Evolutionary conservation across 2,888 invertebrate genomes (phyloP).

Genomic region (Fissipunctia ypsillon): DNA sequence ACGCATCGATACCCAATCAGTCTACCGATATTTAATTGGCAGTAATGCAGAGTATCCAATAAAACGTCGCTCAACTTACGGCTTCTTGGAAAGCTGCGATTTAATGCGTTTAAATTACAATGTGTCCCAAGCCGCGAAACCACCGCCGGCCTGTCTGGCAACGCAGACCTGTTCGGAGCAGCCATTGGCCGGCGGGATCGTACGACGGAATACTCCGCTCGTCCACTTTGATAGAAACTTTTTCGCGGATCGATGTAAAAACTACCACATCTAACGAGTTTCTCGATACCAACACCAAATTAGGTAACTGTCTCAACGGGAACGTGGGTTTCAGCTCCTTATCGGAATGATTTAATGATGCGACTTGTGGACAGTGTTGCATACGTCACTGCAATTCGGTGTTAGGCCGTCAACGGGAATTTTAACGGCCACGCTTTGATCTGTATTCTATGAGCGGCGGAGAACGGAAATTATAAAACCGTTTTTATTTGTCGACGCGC

Average conservation of each 20-base stretch:
- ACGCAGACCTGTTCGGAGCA: slow-evolving; percentile 66
- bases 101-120: slow-evolving; percentile 63
- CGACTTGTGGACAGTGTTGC: slow-evolving; percentile 38
- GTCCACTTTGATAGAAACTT: slow-evolving; percentile 83
- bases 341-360: slow-evolving; percentile 66
- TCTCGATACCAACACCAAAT: slow-evolving; percentile 85
- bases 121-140: slow-evolving; percentile 54
- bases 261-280: slow-evolving; percentile 84
- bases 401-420: slow-evolving; percentile 75
- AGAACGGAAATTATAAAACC: slow-evolving; percentile 82
- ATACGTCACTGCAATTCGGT: slow-evolving; percentile 65
- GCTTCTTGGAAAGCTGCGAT: slow-evolving; percentile 64
- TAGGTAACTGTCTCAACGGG: slow-evolving; percentile 75
- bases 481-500: slow-evolving; percentile 64
- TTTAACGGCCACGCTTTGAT: slow-evolving; percentile 78
- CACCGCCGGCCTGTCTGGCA: slow-evolving; percentile 77
- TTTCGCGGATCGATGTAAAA: slow-evolving; percentile 77
- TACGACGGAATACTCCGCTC: slow-evolving; percentile 70
- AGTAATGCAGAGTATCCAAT: slow-evolving; percentile 48
- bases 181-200: slow-evolving; percentile 72
- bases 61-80: slow-evolving; percentile 49
- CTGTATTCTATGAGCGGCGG: slow-evolving; percentile 77
- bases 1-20: neutral
- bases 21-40: slow-evolving; percentile 22
- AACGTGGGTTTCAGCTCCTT: slow-evolving; percentile 73